These are phyloP conservation scores for Bilobella aurantiaca DNA, from an alignment of 1,140 invertebrate species.

Conservation along the genomic window DNA sequence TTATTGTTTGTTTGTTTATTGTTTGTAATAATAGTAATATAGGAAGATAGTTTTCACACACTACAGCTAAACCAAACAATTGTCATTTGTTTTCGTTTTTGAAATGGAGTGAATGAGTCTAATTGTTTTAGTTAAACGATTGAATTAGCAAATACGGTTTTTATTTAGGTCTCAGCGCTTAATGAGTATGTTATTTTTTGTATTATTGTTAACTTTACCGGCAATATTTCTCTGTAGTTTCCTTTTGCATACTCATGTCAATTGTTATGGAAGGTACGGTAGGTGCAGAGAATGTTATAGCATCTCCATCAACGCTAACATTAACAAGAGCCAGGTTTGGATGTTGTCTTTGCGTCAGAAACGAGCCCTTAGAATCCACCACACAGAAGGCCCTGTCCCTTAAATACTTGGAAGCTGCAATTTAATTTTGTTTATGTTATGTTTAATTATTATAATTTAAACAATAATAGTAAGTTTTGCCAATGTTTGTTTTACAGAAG, in stretches of 20 bases:
- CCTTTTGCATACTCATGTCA: not conserved
- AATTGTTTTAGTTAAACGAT: too few species aligned
- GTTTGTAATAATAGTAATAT: too few species aligned
- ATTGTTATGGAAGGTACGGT: not conserved
- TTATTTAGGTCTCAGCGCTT: too few species aligned
- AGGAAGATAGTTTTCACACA: too few species aligned
- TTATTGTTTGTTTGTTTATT: too few species aligned
- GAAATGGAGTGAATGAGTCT: too few species aligned
- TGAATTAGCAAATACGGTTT: too few species aligned
- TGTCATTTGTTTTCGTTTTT: too few species aligned
- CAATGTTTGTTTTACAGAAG: too few species aligned
- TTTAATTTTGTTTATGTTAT: not conserved
- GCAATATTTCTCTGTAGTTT: not conserved
- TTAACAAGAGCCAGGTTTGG: not conserved
- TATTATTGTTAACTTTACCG: not conserved
- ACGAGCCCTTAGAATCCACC: not conserved
- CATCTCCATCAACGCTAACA: not conserved
- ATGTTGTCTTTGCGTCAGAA: not conserved
- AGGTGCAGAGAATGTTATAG: not conserved
- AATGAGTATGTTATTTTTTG: not conserved
- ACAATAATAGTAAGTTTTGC: too few species aligned
- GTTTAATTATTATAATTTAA: not conserved
- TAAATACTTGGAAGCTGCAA: not conserved
- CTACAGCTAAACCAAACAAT: too few species aligned
- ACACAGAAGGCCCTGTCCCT: not conserved